Percentiles rank a stretch among this genome's conserved stretches.
Evolutionary conservation across 1,140 invertebrate genomes (phyloP).

Genomic region (Rhyzopertha dominica): DNA sequence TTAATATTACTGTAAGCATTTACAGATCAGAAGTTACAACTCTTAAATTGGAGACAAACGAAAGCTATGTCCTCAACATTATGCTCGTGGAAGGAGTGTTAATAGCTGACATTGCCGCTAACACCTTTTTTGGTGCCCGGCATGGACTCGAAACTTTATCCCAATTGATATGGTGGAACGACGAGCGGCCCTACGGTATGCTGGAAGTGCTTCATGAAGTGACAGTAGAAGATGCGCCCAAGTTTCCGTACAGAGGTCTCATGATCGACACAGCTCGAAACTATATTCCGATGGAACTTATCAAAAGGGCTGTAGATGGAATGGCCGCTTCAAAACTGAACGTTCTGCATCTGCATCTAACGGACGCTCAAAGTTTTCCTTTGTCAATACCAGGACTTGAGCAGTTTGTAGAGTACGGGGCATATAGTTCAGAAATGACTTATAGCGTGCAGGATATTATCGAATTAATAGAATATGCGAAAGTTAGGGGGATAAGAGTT

Average conservation of each 20-base stretch:
- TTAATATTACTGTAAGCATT: too few species aligned
- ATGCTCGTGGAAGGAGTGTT: constrained; percentile 48
- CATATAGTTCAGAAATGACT: constrained; percentile 61
- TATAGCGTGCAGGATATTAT: constrained; percentile 64
- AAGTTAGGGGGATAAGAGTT: constrained; percentile 62
- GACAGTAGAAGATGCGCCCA: constrained; percentile 53
- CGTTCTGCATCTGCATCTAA: constrained; percentile 79
- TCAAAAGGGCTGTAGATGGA: constrained; percentile 67
- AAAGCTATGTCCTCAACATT: constrained; percentile 63
- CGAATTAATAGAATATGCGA: constrained; percentile 58
- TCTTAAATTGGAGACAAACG: constrained; percentile 58
- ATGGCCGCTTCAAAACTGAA: constrained; percentile 77
- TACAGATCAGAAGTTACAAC: constrained; percentile 18
- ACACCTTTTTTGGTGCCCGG: constrained; percentile 67
- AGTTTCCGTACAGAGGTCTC: constrained; percentile 61
- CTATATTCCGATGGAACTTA: constrained; percentile 60
- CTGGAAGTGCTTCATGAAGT: constrained; percentile 51
- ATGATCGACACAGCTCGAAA: constrained; percentile 73
- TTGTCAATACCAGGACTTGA: constrained; percentile 61
- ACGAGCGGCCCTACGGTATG: constrained; percentile 52
- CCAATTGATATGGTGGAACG: constrained; percentile 70
- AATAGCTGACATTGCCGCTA: constrained; percentile 57
- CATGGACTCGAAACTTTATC: constrained; percentile 72
- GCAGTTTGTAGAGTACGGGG: constrained; percentile 63
- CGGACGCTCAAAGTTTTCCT: constrained; percentile 78